Base-by-base conservation (phyloP, 2,888 invertebrate species). In the Micoletzkya japonica region DNA sequence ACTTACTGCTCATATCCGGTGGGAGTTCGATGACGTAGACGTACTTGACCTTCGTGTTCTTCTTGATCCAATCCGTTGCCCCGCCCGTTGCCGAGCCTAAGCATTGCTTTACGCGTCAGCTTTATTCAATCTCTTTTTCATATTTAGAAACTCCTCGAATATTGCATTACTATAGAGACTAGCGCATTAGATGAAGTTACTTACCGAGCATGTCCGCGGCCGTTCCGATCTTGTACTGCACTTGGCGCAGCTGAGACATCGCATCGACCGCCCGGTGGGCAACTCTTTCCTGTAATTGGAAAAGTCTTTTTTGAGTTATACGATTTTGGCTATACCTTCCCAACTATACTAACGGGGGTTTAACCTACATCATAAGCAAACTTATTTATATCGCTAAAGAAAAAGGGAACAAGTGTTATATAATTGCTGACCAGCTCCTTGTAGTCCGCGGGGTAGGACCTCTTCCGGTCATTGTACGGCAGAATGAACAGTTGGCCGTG, bases 401-500 rank as follows among this genome's bases (percentile, higher is more conserved):
- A 34, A 17, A 26, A 17, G n/a, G n/a, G n/a, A n/a, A n/a, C n/a
- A n/a, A n/a, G n/a, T n/a, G n/a, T n/a, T n/a, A n/a, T n/a, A 34
- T 24, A 6, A 26, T 24, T 1, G n/a, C 63, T 58, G 3, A 80
- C 81, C 76, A 84, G 64, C 32, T 84, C 82, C 7, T 73, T 72
- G 44, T 77, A 78, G 73, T 85, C 85, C 36, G 76, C 74, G 1
- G 85, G 85, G 73, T 85, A 81, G 24, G 75, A 76, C 61, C 75
- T 72, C 36, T 75, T 74, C 58, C 79, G 75, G 61, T 82, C 81
- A 50, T 85, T 85, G 73, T 78, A 85, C 17, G 85, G 83, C 32
- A 85, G 76, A 68, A 84, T 82, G 77, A 83, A 85, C 6, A 85
- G 66, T 58, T 85, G 85, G 14, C 84, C 82, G 68, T 85, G 85